Evolutionary conservation across 2,113 vertebrate species (phyloP).

Genomic region (Myrmecobius fasciatus): DNA sequence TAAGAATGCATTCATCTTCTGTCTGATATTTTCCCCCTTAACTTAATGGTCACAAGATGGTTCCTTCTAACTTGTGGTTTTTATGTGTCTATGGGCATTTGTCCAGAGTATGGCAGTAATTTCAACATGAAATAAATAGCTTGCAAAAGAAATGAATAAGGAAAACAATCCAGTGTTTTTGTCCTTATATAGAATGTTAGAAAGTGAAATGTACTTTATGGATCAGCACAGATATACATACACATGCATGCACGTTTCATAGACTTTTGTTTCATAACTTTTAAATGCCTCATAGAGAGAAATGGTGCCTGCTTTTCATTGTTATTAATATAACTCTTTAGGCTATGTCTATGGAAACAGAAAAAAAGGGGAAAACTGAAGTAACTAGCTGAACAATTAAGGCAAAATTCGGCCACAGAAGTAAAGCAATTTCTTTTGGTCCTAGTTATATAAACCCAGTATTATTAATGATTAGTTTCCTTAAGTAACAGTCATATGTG

Average conservation of each 20-base stretch:
- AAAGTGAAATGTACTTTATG: background rate
- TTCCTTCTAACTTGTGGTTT: background rate
- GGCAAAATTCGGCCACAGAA: background rate
- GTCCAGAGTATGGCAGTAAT: background rate
- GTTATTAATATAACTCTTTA: background rate
- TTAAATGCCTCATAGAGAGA: background rate
- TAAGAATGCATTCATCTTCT: background rate
- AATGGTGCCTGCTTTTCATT: background rate
- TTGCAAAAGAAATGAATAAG: background rate
- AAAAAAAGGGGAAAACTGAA: background rate
- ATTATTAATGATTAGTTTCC: background rate
- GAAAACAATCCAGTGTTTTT: background rate
- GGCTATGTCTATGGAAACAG: background rate
- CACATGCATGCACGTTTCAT: background rate
- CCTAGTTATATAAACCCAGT: background rate
- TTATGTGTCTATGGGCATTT: background rate
- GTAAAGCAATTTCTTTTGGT: background rate
- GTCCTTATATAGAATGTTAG: constrained; percentile 2
- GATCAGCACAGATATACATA: background rate
- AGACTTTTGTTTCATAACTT: background rate
- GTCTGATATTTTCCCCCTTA: background rate
- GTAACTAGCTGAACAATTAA: background rate
- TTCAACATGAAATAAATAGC: background rate
- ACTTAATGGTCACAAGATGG: background rate
- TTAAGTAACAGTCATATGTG: background rate